Evolutionary conservation across 2,888 invertebrate species (phyloP), one percentile per base, ranked within the genome.

Genomic region (Sepioteuthis lessoniana): DNA sequence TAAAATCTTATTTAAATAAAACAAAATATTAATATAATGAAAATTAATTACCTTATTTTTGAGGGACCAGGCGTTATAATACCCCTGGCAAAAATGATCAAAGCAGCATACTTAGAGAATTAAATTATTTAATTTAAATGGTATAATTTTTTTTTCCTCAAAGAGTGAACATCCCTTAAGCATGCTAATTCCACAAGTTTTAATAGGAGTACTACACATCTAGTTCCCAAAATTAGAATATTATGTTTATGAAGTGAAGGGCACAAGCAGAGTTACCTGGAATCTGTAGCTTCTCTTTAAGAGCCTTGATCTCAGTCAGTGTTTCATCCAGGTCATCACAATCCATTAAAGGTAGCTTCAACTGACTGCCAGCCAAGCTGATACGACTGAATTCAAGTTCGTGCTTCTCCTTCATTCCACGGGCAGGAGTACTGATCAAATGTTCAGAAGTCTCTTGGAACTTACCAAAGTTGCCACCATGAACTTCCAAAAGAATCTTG

Each of bases 321-420:
- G 95, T 95, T 28, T 95, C 96, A n/a, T 95, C 95, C 93, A 94
- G 94, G 37, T 94, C 93, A 91, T 95, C 95, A n/a, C 16, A 76
- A 92, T 95, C 95, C 47, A 94, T 91, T 1, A 95, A 95, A 46
- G 95, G 94, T 93, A 95, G 95, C 50, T 94, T 93, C 94, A 95
- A 95, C 13, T 96, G 96, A 55, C 96, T 96, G 13, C 95, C 96
- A 31, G 95, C 95, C 93, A 95, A 95, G n/a, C 96, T 96, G 94
- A 96, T 96, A 94, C 95, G 95, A 94, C 96, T 96, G 94, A 96
- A 95, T 94, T 96, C 96, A 93, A 96, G 95, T 47, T 95, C 95
- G 31, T 95, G 95, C 16, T 94, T 50, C 4, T 95, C 95, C 19
- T 42, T 47, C 2, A 16, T 47, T 47, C n/a, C 31, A 28, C 60